These are phyloP conservation scores for Brachyhypopomus gauderio DNA, from an alignment of 2,113 vertebrate genomes.

Conservation along the genomic window DNA sequence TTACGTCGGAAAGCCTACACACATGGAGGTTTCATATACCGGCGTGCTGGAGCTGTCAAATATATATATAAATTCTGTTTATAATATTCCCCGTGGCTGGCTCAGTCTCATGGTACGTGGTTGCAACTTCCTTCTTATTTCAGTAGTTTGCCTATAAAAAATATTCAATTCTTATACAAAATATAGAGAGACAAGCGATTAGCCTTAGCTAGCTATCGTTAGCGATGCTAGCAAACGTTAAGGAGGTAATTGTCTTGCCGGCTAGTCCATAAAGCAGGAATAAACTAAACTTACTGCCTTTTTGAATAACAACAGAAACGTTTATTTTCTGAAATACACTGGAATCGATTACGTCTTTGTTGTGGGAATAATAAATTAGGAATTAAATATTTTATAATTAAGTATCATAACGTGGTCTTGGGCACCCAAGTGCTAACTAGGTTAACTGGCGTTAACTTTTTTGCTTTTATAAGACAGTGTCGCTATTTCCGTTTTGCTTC, in stretches of 20 bases:
- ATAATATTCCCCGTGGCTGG: not conserved
- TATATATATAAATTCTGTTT: not conserved
- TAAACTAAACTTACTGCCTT: too few relatives aligned
- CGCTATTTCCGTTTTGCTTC: too few relatives aligned
- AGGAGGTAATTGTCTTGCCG: not conserved
- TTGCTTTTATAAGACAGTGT: too few relatives aligned
- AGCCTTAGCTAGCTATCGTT: not conserved
- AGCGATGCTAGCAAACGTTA: slow-evolving; percentile 55
- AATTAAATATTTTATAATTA: too few relatives aligned
- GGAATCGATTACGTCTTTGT: too few relatives aligned
- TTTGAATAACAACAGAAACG: too few relatives aligned
- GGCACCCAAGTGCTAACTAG: too few relatives aligned
- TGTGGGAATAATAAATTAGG: too few relatives aligned
- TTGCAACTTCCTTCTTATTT: not conserved
- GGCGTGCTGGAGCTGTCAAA: slow-evolving; percentile 11
- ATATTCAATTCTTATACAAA: not conserved
- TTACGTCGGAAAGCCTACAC: slow-evolving; percentile 52
- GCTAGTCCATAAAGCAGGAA: not conserved
- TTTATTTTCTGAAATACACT: too few relatives aligned
- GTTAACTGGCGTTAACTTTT: too few relatives aligned
- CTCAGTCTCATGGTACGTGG: slow-evolving; percentile 24
- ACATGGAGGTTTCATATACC: slow-evolving; percentile 29
- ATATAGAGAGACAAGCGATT: not conserved
- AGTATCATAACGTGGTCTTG: too few relatives aligned
- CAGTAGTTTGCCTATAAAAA: not conserved